Conservation (phyloP, 2,888 invertebrate genomes). For the Parnassius mnemosyne region DNA sequence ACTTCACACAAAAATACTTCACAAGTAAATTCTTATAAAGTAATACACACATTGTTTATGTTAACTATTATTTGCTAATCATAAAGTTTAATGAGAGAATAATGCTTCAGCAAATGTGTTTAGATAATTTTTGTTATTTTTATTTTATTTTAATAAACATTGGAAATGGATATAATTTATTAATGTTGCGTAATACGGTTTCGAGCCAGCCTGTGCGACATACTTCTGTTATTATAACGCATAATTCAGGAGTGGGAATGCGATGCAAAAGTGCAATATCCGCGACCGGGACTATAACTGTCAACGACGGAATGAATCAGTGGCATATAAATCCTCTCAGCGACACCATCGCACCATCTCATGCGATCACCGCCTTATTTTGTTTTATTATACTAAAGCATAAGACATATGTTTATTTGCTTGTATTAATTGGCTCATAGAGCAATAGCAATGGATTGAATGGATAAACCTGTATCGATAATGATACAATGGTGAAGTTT, state of each 20-base stretch:
- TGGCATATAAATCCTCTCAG: constrained; percentile 64
- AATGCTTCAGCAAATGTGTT: not conserved
- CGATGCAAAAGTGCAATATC: constrained; percentile 74
- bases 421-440: constrained; percentile 21
- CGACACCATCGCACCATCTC: constrained; percentile 59
- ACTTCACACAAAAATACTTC: too few species aligned
- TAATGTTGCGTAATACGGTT: constrained; percentile 32
- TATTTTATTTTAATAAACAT: too few species aligned
- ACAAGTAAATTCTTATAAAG: not conserved
- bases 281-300: constrained; percentile 67
- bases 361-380: constrained; percentile 60
- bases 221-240: constrained; percentile 60
- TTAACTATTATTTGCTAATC: not conserved
- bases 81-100: not conserved
- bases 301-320: constrained; percentile 74
- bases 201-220: constrained; percentile 34
- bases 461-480: not conserved
- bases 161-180: too few species aligned
- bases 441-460: not conserved
- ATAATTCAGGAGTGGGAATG: constrained; percentile 67
- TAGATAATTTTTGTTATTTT: not conserved
- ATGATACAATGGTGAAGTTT: too few species aligned
- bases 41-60: not conserved
- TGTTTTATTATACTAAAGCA: constrained; percentile 55
- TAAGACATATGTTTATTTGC: constrained; percentile 14